A percentile compares a stretch with the other conserved stretches of the same genome.
phyloP scores from a whole-genome alignment of 2,797 vertebrate species.

The Allobates femoralis region DNA sequence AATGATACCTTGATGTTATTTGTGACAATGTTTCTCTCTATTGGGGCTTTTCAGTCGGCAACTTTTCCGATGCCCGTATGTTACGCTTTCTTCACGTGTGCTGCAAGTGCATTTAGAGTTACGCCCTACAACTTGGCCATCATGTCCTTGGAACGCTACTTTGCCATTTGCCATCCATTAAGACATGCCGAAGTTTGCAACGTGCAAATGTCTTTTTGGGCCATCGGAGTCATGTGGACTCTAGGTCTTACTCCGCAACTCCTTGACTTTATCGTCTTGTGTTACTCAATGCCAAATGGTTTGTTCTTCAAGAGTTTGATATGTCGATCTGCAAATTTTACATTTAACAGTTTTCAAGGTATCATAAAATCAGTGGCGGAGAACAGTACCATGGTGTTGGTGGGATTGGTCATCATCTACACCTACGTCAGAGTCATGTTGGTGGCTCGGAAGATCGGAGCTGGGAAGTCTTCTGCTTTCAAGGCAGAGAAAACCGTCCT shows the following conservation, averaged over 20 bases:
- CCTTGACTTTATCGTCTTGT: neutral
- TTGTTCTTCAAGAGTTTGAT: neutral
- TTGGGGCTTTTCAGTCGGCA: neutral
- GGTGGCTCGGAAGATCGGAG: neutral
- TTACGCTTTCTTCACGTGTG: neutral
- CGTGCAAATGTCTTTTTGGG: neutral
- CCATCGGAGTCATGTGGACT: neutral
- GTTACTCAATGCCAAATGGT: neutral
- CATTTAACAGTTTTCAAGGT: too few species aligned
- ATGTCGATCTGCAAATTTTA: too few species aligned
- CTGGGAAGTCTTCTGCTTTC: conserved; percentile 54
- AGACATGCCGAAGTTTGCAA: neutral
- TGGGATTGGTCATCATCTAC: neutral
- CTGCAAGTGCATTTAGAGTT: neutral
- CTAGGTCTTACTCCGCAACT: neutral
- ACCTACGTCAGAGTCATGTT: neutral
- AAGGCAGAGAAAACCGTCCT: conserved; percentile 79
- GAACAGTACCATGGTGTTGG: conserved; percentile 66
- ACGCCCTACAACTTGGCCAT: too few species aligned
- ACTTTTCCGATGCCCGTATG: neutral
- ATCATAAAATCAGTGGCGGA: conserved; percentile 66
- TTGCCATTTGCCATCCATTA: too few species aligned
- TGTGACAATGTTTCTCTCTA: neutral
- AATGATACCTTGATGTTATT: conserved; percentile 10
- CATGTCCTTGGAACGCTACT: too few species aligned